Percentiles rank a stretch among this genome's conserved stretches.
Evolutionary conservation across 1,140 invertebrate species (phyloP).

Genomic region (Bombyx mandarina): DNA sequence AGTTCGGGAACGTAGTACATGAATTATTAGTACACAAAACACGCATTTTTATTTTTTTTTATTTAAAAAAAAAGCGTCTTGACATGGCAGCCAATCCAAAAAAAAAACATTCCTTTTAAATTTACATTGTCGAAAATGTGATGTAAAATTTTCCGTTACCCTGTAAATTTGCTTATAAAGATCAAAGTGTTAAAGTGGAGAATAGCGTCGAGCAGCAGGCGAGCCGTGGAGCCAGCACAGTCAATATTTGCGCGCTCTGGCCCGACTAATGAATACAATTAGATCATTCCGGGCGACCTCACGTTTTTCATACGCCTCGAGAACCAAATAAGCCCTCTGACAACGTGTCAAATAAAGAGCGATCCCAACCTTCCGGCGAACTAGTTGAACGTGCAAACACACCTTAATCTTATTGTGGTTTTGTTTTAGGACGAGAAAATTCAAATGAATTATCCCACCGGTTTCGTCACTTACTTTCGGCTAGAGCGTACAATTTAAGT

Average conservation of each 20-base stretch:
- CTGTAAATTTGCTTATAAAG: not conserved
- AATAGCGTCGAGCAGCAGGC: conserved; percentile 12
- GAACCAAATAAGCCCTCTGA: conserved; percentile 32
- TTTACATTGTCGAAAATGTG: no score
- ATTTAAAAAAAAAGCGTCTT: no score
- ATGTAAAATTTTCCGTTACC: not conserved
- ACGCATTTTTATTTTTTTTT: no score
- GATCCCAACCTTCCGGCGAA: conserved; percentile 7
- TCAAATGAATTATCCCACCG: no score
- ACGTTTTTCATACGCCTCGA: conserved; percentile 62
- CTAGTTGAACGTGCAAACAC: conserved; percentile 2
- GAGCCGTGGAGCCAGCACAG: conserved; percentile 33
- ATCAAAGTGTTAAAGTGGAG: conserved; percentile 3
- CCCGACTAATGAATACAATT: conserved; percentile 69
- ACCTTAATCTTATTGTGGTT: not conserved
- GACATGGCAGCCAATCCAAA: no score
- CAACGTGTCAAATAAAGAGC: conserved; percentile 49
- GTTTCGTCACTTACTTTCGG: no score
- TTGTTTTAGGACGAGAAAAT: not conserved
- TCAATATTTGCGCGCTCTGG: conserved; percentile 63
- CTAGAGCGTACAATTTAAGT: no score
- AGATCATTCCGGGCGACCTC: conserved; percentile 69
- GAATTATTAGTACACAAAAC: no score
- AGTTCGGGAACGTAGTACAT: no score
- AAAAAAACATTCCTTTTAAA: no score